These are phyloP conservation scores for Spheniscus humboldti DNA, from an alignment of 2,797 vertebrate genomes.

Conservation along the genomic window DNA sequence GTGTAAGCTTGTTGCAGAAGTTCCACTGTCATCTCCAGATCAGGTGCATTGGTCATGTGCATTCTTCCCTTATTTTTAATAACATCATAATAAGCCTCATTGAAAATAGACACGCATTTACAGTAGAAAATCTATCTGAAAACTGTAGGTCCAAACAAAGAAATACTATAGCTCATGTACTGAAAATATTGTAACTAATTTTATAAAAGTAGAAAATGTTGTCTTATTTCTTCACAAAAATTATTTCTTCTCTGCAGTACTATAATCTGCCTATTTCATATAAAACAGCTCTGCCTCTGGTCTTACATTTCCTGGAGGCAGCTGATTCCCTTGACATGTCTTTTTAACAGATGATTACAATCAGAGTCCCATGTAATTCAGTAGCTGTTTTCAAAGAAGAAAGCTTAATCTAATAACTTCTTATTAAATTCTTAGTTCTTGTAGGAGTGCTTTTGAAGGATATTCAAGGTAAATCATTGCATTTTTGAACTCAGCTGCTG, in stretches of 20 bases:
- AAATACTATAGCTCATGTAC: background rate
- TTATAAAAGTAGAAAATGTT: background rate
- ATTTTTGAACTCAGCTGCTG: background rate
- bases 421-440: constrained; percentile 39
- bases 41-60: background rate
- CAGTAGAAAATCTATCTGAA: background rate
- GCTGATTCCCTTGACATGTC: background rate
- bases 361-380: background rate
- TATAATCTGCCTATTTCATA: background rate
- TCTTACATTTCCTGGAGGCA: background rate
- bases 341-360: constrained; percentile 49
- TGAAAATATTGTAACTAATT: background rate
- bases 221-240: background rate
- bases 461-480: constrained; percentile 15
- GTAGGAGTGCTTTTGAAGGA: constrained; percentile 2
- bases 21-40: background rate
- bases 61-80: background rate
- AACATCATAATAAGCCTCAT: background rate
- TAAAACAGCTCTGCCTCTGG: background rate
- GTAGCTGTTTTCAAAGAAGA: constrained; percentile 42
- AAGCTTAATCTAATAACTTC: constrained; percentile 44
- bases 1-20: background rate
- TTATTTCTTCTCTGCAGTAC: background rate
- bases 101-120: background rate
- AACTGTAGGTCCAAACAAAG: background rate